phyloP scores from a whole-genome alignment of 1,140 invertebrate species.

The Frieseomelitta varia region DNA sequence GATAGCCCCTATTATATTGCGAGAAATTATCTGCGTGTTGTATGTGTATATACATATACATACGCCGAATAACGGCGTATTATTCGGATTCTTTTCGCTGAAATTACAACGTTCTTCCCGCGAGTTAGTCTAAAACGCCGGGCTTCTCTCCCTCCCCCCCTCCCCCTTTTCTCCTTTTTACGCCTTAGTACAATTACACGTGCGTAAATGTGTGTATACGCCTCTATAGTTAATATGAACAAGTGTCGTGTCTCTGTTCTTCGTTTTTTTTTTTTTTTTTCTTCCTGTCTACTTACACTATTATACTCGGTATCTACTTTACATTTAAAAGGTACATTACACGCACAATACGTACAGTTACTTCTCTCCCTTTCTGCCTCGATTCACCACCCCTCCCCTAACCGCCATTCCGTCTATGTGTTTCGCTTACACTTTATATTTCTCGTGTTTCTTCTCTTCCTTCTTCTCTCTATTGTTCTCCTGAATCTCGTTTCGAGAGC shows the following conservation, averaged over 20 bases:
- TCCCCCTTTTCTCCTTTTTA: not conserved
- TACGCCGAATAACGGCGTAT: not conserved
- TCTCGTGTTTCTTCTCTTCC: no score
- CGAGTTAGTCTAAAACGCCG: constrained; percentile 13
- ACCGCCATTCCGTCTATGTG: not conserved
- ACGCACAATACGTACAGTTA: constrained; percentile 61
- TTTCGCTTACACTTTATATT: not conserved
- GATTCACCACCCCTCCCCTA: no score
- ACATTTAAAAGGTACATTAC: constrained; percentile 65
- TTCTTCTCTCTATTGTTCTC: not conserved
- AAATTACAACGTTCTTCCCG: not conserved
- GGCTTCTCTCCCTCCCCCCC: no score
- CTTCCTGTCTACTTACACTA: constrained; percentile 59
- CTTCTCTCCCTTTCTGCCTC: not conserved
- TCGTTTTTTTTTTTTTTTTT: not conserved
- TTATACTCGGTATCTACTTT: constrained; percentile 58
- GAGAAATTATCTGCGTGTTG: constrained; percentile 27
- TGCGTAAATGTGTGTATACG: constrained; percentile 8
- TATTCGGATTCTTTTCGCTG: not conserved
- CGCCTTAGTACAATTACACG: constrained; percentile 1
- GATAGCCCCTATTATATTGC: constrained; percentile 47
- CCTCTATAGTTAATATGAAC: constrained; percentile 53
- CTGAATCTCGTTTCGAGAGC: no score
- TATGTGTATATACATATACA: constrained; percentile 25
- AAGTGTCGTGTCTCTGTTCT: constrained; percentile 36